A percentile compares a stretch with the other conserved stretches of the same genome.
Evolutionary conservation across 1,140 invertebrate genomes (phyloP).

Genomic region (Drosophila ogumai): DNA sequence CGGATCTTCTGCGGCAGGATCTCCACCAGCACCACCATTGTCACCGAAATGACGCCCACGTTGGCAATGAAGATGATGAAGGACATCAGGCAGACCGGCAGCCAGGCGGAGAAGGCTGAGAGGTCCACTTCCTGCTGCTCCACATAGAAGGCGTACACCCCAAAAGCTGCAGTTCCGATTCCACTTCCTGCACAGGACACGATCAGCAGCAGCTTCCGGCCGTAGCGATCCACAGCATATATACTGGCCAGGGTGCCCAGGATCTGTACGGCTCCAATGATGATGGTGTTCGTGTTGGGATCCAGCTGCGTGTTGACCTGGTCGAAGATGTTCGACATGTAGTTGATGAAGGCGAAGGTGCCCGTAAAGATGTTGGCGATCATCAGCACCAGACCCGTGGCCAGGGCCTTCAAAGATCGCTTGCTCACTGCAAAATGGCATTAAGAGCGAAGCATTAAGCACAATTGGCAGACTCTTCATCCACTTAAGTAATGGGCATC

Average conservation of each 20-base stretch:
- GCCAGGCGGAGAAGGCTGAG: conserved; percentile 58
- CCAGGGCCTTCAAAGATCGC: conserved; percentile 50
- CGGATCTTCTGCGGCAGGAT: conserved; percentile 70
- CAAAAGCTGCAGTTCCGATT: conserved; percentile 57
- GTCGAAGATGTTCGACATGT: conserved; percentile 87
- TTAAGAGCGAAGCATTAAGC: neutral
- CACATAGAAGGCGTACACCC: conserved; percentile 68
- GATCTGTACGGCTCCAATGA: conserved; percentile 86
- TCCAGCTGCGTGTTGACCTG: conserved; percentile 86
- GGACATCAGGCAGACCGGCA: conserved; percentile 68
- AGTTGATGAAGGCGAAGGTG: conserved; percentile 75
- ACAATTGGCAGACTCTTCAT: neutral
- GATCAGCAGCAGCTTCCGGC: conserved; percentile 68
- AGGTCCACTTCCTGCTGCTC: conserved; percentile 59
- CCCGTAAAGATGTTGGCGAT: conserved; percentile 72
- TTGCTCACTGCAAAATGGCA: conserved; percentile 49
- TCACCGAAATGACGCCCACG: conserved; percentile 69
- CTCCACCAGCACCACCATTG: conserved; percentile 77
- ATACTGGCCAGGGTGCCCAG: conserved; percentile 84
- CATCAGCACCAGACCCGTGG: conserved; percentile 71
- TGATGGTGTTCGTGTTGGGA: conserved; percentile 86
- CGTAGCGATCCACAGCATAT: conserved; percentile 73
- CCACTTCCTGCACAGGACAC: conserved; percentile 61
- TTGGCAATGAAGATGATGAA: conserved; percentile 74
- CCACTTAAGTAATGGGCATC: neutral